Evolutionary conservation across 2,797 vertebrate species (phyloP).

Genomic region (Glossophaga mutica): DNA sequence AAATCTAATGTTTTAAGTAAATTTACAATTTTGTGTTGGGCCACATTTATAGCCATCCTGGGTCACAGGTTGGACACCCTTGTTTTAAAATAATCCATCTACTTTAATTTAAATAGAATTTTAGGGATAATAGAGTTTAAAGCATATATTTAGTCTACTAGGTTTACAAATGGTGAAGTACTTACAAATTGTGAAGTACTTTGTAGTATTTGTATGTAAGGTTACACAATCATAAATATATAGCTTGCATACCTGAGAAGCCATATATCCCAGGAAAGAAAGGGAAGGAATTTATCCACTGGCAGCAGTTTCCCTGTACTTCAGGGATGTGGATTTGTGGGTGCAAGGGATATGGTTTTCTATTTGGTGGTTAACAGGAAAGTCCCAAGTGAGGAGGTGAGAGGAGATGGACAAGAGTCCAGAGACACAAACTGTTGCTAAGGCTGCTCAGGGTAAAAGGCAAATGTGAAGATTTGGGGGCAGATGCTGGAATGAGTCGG

Average conservation of each 20-base stretch:
- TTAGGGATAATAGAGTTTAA: conserved; percentile 2
- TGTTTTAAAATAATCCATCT: neutral
- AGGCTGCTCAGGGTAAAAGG: neutral
- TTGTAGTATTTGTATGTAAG: neutral
- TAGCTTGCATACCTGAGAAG: neutral
- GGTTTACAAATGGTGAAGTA: neutral
- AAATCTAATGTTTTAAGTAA: too few relatives aligned
- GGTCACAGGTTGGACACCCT: too few relatives aligned
- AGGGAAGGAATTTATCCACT: neutral
- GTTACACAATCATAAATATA: neutral
- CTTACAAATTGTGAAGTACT: neutral
- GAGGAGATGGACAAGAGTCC: neutral
- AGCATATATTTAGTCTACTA: neutral
- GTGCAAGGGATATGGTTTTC: neutral
- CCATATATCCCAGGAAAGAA: neutral
- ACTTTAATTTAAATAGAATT: conserved; percentile 30
- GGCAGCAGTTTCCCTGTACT: neutral
- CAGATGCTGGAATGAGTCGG: neutral
- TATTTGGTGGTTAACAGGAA: conserved; percentile 1
- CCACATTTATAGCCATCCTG: too few relatives aligned
- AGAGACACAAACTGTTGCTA: neutral
- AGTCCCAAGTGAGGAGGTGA: neutral
- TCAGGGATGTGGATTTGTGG: neutral
- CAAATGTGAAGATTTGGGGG: neutral
- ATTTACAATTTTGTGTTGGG: too few relatives aligned